phyloP scores from a whole-genome alignment of 2,888 invertebrate genomes.

The Sturmia bella region DNA sequence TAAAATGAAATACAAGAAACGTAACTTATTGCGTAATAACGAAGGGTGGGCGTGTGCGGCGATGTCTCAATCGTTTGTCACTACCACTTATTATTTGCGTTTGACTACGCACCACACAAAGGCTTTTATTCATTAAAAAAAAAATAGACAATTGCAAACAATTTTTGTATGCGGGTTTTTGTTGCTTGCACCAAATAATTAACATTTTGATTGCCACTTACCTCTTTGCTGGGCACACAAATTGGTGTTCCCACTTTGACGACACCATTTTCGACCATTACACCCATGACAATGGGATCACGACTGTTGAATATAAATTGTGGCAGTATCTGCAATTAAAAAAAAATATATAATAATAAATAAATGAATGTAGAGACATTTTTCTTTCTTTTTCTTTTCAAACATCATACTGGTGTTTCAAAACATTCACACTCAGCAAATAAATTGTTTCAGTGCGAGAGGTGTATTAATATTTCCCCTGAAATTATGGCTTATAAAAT shows the following conservation, averaged over 20 bases:
- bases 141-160: neutral
- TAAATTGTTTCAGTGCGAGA: too few relatives aligned
- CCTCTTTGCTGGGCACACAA: constrained; percentile 98
- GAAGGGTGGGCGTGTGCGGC: constrained; percentile 23
- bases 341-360: constrained; percentile 14
- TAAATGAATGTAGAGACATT: too few relatives aligned
- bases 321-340: constrained; percentile 84
- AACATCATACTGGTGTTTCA: too few relatives aligned
- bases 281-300: constrained; percentile 98
- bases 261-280: constrained; percentile 96
- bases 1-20: constrained; percentile 7
- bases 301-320: constrained; percentile 99
- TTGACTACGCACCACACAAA: constrained; percentile 32
- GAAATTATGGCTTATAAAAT: too few relatives aligned
- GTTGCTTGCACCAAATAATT: neutral
- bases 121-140: constrained; percentile 36
- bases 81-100: too few relatives aligned
- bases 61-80: neutral
- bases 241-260: constrained; percentile 98
- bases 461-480: too few relatives aligned
- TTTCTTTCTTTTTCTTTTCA: too few relatives aligned
- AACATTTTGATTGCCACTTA: constrained; percentile 81
- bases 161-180: constrained; percentile 18
- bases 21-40: constrained; percentile 18
- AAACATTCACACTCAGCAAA: too few relatives aligned